Evolutionary conservation across 2,113 vertebrate species (phyloP).

Genomic region (Phalacrocorax pelagicus): DNA sequence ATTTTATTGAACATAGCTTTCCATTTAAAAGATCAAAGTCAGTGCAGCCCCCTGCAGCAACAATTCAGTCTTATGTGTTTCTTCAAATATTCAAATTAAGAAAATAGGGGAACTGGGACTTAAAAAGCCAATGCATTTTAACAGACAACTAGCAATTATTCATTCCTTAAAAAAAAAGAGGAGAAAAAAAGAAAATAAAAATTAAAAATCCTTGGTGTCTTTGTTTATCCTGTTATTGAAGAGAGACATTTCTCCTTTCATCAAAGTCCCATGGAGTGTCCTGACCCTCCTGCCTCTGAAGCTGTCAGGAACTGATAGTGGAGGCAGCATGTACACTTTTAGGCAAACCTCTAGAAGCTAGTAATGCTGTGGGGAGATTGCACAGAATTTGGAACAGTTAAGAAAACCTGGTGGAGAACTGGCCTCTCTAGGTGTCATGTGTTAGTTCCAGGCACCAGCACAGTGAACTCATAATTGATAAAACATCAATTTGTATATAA

Average conservation of each 20-base stretch:
- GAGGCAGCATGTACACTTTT: background rate
- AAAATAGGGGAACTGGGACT: background rate
- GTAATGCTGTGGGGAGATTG: background rate
- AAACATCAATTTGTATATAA: background rate
- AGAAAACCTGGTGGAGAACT: background rate
- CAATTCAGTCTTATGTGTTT: background rate
- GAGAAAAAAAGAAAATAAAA: background rate
- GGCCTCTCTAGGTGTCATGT: background rate
- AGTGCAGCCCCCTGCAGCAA: background rate
- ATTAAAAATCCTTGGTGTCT: background rate
- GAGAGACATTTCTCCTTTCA: background rate
- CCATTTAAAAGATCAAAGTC: slow-evolving; percentile 54
- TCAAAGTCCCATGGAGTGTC: background rate
- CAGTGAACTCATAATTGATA: background rate
- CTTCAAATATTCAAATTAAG: slow-evolving; percentile 17
- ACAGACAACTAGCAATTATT: background rate
- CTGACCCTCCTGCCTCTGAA: background rate
- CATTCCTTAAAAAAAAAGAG: background rate
- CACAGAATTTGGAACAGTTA: background rate
- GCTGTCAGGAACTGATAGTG: background rate
- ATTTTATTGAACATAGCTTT: slow-evolving; percentile 39
- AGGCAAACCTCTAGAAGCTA: background rate
- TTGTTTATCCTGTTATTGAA: background rate
- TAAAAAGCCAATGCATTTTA: background rate
- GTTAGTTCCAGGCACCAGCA: background rate